Conservation (phyloP, 2,113 vertebrate species). For the Tyto alba region DNA sequence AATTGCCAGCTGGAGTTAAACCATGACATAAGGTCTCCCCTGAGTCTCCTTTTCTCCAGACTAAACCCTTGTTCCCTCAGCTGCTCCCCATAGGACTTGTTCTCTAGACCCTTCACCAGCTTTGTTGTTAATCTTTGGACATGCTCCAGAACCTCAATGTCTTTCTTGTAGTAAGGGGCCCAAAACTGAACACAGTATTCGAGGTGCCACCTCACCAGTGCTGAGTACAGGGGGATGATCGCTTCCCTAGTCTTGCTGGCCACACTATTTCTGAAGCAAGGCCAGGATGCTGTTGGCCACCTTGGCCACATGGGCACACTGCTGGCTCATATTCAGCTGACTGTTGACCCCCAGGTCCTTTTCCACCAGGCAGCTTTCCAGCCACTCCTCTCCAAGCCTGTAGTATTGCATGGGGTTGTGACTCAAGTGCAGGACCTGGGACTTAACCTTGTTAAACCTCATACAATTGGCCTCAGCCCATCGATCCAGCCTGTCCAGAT, state of each 20-base stretch:
- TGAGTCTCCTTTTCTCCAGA: background rate
- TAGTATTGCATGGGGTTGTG: rapidly evolving
- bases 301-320: background rate
- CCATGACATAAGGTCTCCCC: background rate
- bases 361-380: background rate
- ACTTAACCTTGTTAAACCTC: background rate
- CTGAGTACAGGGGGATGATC: rapidly evolving
- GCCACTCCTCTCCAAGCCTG: background rate
- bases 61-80: background rate
- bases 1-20: too few species aligned
- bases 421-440: background rate
- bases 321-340: background rate
- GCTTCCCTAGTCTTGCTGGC: rapidly evolving
- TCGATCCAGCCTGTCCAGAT: background rate
- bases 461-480: background rate
- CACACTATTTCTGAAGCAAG: rapidly evolving
- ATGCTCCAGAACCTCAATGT: rapidly evolving
- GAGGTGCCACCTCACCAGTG: too few species aligned
- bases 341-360: rapidly evolving
- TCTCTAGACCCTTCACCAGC: background rate
- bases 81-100: rapidly evolving
- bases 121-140: background rate
- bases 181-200: too few species aligned
- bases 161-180: background rate
- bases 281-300: background rate